Conservation (phyloP, 92 coral and sea anemone genomes). For the Diadumene lineata region DNA sequence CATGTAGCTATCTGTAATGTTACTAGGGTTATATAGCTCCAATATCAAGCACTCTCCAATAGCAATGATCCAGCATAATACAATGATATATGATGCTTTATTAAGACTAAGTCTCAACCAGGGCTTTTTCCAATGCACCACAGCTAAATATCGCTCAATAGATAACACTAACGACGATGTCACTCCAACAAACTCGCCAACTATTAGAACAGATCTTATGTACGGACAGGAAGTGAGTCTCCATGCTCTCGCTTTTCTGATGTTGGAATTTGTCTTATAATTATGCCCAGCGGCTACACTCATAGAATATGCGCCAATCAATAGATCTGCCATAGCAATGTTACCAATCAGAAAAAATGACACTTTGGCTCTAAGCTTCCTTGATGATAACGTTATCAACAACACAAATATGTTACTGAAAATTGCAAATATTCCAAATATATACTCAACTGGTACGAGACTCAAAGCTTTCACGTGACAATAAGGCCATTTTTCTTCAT, state of each 20-base stretch:
- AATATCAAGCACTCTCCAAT: constrained; percentile 17
- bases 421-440: constrained; percentile 33
- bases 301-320: constrained; percentile 28
- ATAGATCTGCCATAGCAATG: constrained; percentile 36
- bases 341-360: constrained; percentile 28
- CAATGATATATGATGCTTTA: not conserved
- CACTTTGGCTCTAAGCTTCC: constrained; percentile 15
- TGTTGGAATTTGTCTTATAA: not conserved
- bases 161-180: constrained; percentile 26
- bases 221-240: constrained; percentile 28
- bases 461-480: not conserved
- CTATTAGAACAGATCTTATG: constrained; percentile 26
- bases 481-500: not conserved
- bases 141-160: constrained; percentile 31
- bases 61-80: not conserved
- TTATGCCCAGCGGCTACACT: constrained; percentile 37
- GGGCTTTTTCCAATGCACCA: constrained; percentile 37
- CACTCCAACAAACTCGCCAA: constrained; percentile 41
- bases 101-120: constrained; percentile 20
- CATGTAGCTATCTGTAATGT: constrained; percentile 37
- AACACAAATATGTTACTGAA: constrained; percentile 20
- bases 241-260: constrained; percentile 13
- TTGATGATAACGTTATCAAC: not conserved
- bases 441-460: constrained; percentile 21
- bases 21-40: constrained; percentile 10